Conservation (phyloP, 1,140 invertebrate species). For the Steinernema feltiae region DNA sequence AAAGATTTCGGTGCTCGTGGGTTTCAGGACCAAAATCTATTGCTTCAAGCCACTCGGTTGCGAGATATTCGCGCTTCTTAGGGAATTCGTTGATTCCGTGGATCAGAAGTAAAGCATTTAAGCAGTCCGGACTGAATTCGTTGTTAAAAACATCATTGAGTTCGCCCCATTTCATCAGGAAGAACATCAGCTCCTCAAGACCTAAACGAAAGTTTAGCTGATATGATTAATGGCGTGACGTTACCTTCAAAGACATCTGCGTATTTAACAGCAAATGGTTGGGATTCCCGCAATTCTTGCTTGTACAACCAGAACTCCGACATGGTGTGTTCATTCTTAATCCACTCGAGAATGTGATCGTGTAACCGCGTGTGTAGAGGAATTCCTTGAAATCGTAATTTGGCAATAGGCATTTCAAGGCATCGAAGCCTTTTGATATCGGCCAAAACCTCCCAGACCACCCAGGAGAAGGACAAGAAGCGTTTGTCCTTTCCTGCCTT, state of each 20-base stretch:
- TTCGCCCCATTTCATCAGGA: neutral
- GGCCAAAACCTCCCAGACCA: neutral
- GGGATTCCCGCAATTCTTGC: neutral
- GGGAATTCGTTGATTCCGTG: neutral
- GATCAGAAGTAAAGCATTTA: neutral
- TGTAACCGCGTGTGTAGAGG: neutral
- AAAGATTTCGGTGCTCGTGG: neutral
- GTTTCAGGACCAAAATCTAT: neutral
- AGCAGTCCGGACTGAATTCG: neutral
- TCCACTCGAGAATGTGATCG: neutral
- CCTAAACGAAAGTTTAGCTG: neutral
- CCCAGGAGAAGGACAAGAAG: neutral
- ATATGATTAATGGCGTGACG: neutral
- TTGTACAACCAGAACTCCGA: neutral
- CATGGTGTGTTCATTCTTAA: neutral
- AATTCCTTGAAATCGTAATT: too few species aligned
- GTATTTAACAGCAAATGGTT: neutral
- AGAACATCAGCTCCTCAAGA: neutral
- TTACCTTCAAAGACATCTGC: neutral
- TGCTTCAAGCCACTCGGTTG: neutral
- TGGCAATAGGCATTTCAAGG: neutral
- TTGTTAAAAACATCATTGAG: neutral
- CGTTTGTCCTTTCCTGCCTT: neutral
- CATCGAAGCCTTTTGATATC: neutral
- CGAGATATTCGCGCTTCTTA: neutral